Percentiles rank a stretch among this genome's conserved stretches.
Evolutionary conservation across 2,113 vertebrate genomes (phyloP).

Genomic region (Rhizomys pruinosus): DNA sequence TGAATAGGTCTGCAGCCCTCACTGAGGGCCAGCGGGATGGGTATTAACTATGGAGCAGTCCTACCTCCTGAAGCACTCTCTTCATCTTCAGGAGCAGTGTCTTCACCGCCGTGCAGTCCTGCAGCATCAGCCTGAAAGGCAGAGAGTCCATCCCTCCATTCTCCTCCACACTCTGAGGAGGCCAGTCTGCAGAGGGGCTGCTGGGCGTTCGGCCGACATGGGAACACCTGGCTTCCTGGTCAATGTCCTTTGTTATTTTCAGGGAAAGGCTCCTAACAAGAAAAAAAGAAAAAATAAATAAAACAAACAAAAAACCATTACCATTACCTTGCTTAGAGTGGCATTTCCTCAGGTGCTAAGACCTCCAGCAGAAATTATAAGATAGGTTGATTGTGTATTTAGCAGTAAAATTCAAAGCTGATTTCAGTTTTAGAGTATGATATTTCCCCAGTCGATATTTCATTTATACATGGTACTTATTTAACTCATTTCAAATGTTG

Average conservation of each 20-base stretch:
- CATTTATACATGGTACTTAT: background rate
- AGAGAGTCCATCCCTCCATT: slow-evolving; percentile 91
- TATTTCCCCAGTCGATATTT: background rate
- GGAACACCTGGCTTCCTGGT: slow-evolving; percentile 84
- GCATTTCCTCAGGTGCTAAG: background rate
- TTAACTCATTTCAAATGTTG: slow-evolving; percentile 36
- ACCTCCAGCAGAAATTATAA: background rate
- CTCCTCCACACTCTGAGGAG: slow-evolving; percentile 89
- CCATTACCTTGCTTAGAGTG: no score
- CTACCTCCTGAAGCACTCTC: slow-evolving; percentile 97
- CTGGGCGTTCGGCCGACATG: slow-evolving; percentile 82
- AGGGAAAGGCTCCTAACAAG: slow-evolving; percentile 86
- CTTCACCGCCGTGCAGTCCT: slow-evolving; percentile 97
- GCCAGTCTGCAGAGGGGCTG: slow-evolving; percentile 89
- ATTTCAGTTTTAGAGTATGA: slow-evolving; percentile 9
- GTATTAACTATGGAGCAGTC: slow-evolving; percentile 53
- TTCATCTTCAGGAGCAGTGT: slow-evolving; percentile 95
- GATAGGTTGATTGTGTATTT: background rate
- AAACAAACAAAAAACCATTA: slow-evolving; percentile 8
- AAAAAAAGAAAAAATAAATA: slow-evolving; percentile 67
- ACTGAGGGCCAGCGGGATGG: slow-evolving; percentile 24
- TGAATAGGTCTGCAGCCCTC: background rate
- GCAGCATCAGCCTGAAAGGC: slow-evolving; percentile 95
- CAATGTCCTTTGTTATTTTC: slow-evolving; percentile 87
- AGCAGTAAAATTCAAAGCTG: background rate